Base-by-base conservation (phyloP, 2,113 vertebrate species). In the Colaptes auratus region DNA sequence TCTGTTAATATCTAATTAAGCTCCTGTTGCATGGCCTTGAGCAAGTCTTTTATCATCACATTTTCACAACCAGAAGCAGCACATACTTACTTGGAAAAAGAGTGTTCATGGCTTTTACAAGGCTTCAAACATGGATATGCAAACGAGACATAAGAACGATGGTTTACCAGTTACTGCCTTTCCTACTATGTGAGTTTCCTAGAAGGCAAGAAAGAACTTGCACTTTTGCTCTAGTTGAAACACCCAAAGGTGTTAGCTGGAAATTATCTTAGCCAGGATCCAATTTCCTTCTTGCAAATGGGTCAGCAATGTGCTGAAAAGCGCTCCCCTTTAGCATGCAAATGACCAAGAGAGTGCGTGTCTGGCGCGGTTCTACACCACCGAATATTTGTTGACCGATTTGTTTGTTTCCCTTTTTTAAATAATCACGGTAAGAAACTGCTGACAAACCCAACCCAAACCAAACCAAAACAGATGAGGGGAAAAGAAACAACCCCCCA, bases 271-370 rank as follows among this genome's bases (percentile, higher is more conserved):
- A 90, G 30, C 0, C 3, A 81, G 20, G 60, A 76, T 61, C 69
- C 58, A 64, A 90, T 75, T 92, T 90, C 56, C 82, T 79, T 82
- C 69, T 75, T 66, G 66, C 65, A 82, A 94, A 93, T 46, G 35
- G 56, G 60, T 80, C 66, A 82, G 48, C 61, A 69, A 73, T 12
- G 72, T 81, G 61, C 52, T 79, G 89, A 84, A 63, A 95, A 96
- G 69, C 35, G 72, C 58, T 79, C 76, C 81, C 70, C 72, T 91
- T 95, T 93, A 71, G 46, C 55, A 59, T 73, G 86, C 70, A 86
- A 94, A 94, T 81, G 61, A 42, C 31, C 33, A 20, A 89, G 15
- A 75, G 50, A 28, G 10, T 15, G 10, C 27, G 28, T 13, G 39
- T 89, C 89, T 82, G 67, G 69, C 24, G 2, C 17, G 18, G 19